Evolutionary conservation across 2,888 invertebrate species (phyloP).

Genomic region (Caenorhabditis panamensis): DNA sequence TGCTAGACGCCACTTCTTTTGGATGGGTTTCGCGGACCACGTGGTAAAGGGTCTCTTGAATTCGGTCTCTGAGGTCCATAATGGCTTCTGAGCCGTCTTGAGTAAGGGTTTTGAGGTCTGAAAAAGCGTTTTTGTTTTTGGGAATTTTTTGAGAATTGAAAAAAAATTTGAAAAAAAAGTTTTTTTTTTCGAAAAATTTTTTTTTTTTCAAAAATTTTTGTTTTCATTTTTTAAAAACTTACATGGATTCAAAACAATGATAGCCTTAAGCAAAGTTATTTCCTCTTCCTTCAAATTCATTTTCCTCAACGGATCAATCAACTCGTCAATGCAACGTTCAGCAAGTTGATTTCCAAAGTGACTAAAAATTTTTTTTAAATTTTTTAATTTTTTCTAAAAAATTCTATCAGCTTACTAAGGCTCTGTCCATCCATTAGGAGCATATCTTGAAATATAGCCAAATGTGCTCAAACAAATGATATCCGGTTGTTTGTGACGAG

Average conservation of each 20-base stretch:
- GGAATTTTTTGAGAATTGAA: too few species aligned
- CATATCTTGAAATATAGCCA: slow-evolving; percentile 76
- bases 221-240: slow-evolving; percentile 25
- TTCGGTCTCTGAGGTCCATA: slow-evolving; percentile 78
- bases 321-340: slow-evolving; percentile 76
- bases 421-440: slow-evolving; percentile 70
- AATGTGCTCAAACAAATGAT: slow-evolving; percentile 77
- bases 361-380: slow-evolving; percentile 51
- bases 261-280: slow-evolving; percentile 78
- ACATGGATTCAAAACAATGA: slow-evolving; percentile 79
- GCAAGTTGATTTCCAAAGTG: slow-evolving; percentile 80
- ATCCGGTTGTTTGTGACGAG: slow-evolving; percentile 62
- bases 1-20: slow-evolving; percentile 79
- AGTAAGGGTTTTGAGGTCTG: slow-evolving; percentile 75
- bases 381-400: background rate
- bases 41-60: slow-evolving; percentile 79
- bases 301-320: slow-evolving; percentile 76
- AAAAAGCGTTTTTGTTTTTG: slow-evolving; percentile 13
- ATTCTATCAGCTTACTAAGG: slow-evolving; percentile 68
- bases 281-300: slow-evolving; percentile 80
- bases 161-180: too few species aligned
- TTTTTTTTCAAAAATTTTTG: background rate
- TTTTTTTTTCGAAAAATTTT: background rate
- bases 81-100: slow-evolving; percentile 78
- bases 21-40: slow-evolving; percentile 80